Evolutionary conservation across 1,140 invertebrate genomes (phyloP).

Genomic region (Sarcophaga bullata): DNA sequence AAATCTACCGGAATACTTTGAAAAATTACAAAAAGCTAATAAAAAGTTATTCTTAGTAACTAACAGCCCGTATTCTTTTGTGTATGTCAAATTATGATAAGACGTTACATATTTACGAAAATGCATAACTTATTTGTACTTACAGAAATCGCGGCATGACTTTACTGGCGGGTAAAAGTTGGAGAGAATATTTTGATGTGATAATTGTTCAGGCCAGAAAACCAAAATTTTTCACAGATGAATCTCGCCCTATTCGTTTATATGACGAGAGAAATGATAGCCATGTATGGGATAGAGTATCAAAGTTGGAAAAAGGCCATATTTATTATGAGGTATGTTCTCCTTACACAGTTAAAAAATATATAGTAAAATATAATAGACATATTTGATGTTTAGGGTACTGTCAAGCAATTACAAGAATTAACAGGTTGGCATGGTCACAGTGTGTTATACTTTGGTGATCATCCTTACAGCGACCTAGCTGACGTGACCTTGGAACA

Average conservation of each 20-base stretch:
- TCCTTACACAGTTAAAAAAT: neutral
- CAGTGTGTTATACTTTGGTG: constrained; percentile 95
- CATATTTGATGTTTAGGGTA: constrained; percentile 74
- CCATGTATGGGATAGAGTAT: constrained; percentile 92
- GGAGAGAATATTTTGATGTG: constrained; percentile 93
- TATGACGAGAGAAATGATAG: constrained; percentile 84
- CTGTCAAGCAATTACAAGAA: constrained; percentile 88
- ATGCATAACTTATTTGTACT: neutral
- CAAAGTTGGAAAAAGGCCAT: constrained; percentile 84
- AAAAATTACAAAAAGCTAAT: constrained; percentile 75
- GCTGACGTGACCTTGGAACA: constrained; percentile 96
- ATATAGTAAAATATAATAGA: neutral
- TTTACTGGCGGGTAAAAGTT: constrained; percentile 87
- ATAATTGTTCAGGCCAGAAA: constrained; percentile 95
- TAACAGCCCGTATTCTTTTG: constrained; percentile 96
- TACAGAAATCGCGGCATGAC: constrained; percentile 90
- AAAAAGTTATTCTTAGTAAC: constrained; percentile 97
- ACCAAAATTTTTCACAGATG: constrained; percentile 95
- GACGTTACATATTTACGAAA: too few species aligned
- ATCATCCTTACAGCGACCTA: constrained; percentile 97
- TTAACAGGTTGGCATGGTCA: constrained; percentile 93
- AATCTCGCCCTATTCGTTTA: constrained; percentile 86
- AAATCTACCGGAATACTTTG: constrained; percentile 80
- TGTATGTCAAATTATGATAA: constrained; percentile 75
- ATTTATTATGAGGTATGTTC: constrained; percentile 89